These are phyloP conservation scores for Pteropus alecto DNA, from an alignment of 2,113 vertebrate species.

Conservation along the genomic window DNA sequence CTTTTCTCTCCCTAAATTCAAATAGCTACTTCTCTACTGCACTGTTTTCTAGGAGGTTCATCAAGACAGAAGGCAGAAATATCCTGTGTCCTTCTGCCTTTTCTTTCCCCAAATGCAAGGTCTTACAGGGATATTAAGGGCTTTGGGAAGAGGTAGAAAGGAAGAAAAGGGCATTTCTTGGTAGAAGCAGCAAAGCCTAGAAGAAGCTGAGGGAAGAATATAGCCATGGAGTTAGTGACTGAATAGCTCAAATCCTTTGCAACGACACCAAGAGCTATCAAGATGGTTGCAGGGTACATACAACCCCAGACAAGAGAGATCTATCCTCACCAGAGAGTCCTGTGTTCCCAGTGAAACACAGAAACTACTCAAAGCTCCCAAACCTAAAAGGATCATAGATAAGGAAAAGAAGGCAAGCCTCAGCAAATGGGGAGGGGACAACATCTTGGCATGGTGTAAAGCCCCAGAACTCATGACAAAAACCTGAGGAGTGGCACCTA, in stretches of 20 bases:
- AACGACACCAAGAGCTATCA: too few species aligned
- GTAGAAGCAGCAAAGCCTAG: not conserved
- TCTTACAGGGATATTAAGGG: not conserved
- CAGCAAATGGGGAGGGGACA: accelerated
- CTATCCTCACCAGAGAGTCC: not conserved
- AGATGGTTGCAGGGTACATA: accelerated
- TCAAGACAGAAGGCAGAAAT: not conserved
- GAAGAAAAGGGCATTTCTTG: not conserved
- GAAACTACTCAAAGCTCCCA: not conserved
- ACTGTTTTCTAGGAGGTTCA: not conserved
- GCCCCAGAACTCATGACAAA: not conserved
- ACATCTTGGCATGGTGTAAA: not conserved
- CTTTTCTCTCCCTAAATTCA: not conserved
- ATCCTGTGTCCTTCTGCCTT: not conserved
- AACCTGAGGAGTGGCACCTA: accelerated
- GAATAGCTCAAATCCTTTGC: not conserved
- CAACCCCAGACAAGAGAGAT: accelerated
- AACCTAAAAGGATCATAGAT: accelerated
- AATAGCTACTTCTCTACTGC: not conserved
- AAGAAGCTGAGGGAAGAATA: not conserved
- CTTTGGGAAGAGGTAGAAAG: not conserved
- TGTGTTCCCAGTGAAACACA: not conserved
- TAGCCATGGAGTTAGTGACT: accelerated
- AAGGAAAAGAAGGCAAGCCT: not conserved
- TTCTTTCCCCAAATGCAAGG: not conserved